Conservation (phyloP, 1,140 invertebrate species). For the Rhagoletis zephyria region DNA sequence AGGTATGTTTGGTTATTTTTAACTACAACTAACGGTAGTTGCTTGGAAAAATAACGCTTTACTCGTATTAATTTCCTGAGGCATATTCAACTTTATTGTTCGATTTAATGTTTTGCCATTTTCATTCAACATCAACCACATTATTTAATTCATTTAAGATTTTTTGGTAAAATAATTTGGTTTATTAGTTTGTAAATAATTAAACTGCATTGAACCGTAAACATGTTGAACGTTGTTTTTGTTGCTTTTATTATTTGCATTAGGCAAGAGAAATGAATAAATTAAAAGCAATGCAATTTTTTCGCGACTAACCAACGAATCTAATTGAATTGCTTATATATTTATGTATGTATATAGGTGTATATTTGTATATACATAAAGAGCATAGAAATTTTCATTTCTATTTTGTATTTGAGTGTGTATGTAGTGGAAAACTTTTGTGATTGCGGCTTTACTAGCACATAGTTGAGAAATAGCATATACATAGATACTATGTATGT, state of each 20-base stretch:
- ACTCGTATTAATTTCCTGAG: too few relatives aligned
- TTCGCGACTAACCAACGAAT: constrained; percentile 28
- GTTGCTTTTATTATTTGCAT: background rate
- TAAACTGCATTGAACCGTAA: constrained; percentile 30
- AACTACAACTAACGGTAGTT: too few relatives aligned
- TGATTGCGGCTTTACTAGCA: too few relatives aligned
- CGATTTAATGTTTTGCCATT: background rate
- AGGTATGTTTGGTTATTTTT: too few relatives aligned
- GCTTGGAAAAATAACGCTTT: too few relatives aligned
- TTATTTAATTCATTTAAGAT: constrained; percentile 20
- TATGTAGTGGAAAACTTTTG: too few relatives aligned
- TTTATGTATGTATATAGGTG: background rate
- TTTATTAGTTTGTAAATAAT: constrained; percentile 46
- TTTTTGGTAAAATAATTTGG: constrained; percentile 22
- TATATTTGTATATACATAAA: background rate
- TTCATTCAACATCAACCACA: background rate
- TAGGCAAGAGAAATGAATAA: constrained; percentile 4
- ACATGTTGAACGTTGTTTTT: background rate
- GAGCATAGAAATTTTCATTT: too few relatives aligned
- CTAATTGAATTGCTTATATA: constrained; percentile 35
- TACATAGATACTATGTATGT: too few relatives aligned
- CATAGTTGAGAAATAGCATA: too few relatives aligned
- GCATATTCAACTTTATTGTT: too few relatives aligned
- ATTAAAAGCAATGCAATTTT: background rate
- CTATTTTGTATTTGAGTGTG: too few relatives aligned